A percentile compares a stretch with the other conserved stretches of the same genome.
Conservation (phyloP, 37 sponge, comb jelly and placozoan species). For the Halisarca cf. caerulea region DNA sequence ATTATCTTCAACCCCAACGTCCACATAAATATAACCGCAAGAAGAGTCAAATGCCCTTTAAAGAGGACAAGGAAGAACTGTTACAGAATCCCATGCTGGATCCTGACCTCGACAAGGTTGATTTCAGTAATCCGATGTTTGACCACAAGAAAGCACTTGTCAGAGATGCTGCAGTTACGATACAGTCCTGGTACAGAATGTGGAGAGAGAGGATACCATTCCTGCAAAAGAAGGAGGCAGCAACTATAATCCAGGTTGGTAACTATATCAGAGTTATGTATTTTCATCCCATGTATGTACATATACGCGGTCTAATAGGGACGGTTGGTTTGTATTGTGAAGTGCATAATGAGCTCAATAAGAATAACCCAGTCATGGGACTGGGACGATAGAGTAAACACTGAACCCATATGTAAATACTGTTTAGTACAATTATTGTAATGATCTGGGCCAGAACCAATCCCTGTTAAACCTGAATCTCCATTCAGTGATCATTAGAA, state of each 20-base stretch:
- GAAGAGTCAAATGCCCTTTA: conserved; percentile 45
- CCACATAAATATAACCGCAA: neutral
- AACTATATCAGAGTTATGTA: too few species aligned
- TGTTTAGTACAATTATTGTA: too few species aligned
- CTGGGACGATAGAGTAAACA: too few species aligned
- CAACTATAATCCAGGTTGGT: conserved; percentile 54
- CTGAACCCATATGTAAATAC: too few species aligned
- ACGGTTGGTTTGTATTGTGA: too few species aligned
- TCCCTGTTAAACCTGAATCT: too few species aligned
- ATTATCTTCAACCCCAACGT: neutral
- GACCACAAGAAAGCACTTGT: conserved; percentile 43
- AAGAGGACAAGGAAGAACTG: neutral
- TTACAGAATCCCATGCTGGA: conserved; percentile 59
- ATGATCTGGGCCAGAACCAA: too few species aligned
- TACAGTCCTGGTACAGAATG: conserved; percentile 83
- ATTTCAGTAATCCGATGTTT: conserved; percentile 71
- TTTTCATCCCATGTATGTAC: too few species aligned
- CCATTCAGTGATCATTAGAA: too few species aligned
- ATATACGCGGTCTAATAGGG: too few species aligned
- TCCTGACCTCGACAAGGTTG: conserved; percentile 33
- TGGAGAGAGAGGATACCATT: conserved; percentile 41
- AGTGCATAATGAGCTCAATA: too few species aligned
- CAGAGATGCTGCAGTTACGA: conserved; percentile 58
- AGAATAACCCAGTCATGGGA: too few species aligned
- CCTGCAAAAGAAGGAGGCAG: conserved; percentile 51